These are phyloP conservation scores for Sander lucioperca DNA, from an alignment of 2,113 vertebrate species.

Conservation along the genomic window DNA sequence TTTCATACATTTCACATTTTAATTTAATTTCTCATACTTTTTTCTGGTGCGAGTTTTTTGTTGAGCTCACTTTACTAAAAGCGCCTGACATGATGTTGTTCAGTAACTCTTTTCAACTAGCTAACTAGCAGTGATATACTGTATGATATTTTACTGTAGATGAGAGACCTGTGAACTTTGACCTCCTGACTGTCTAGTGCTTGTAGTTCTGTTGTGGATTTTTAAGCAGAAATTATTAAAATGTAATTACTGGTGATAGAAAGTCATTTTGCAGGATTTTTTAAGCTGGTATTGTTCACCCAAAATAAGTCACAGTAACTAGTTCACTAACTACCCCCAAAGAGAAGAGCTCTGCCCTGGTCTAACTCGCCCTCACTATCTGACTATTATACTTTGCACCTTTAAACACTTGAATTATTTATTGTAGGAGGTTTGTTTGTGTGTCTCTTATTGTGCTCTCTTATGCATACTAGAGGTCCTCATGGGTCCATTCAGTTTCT, in stretches of 20 bases:
- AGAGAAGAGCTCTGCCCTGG: neutral
- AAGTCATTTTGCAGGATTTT: neutral
- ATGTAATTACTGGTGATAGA: neutral
- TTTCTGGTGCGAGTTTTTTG: neutral
- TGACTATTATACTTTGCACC: constrained; percentile 34
- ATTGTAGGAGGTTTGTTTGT: constrained; percentile 47
- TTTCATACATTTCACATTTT: neutral
- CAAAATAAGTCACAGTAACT: neutral
- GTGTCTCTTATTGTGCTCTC: constrained; percentile 18
- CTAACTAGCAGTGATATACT: neutral
- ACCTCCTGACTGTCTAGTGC: neutral
- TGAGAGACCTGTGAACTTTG: constrained; percentile 3
- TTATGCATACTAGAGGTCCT: neutral
- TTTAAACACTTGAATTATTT: constrained; percentile 62
- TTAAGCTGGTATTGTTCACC: neutral
- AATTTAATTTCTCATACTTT: neutral
- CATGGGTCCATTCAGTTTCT: neutral
- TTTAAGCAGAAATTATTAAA: neutral
- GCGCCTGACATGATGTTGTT: neutral
- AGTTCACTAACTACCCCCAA: no score
- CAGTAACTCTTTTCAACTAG: neutral
- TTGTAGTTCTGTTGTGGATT: neutral
- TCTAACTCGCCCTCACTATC: neutral
- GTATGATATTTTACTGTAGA: neutral
- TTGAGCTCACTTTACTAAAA: neutral